Evolutionary conservation across 1,140 invertebrate species (phyloP), one percentile per base, ranked within the genome.

Genomic region (Wasmannia auropunctata): DNA sequence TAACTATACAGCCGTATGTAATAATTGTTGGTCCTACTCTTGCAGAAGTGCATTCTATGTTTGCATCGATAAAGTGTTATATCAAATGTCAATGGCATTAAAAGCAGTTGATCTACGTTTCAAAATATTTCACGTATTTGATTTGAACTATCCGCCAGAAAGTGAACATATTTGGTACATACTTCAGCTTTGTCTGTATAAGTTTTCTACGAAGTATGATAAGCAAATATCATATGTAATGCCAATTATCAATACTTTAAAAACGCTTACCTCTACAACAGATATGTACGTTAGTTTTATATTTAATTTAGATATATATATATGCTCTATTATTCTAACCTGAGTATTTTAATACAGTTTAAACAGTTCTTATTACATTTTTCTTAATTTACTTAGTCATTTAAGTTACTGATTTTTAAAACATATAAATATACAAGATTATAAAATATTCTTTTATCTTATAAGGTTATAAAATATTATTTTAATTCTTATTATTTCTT

Each of bases 211-310:
- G 22, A 72, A 51, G 16, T 72, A 51, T 51, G 46, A 72, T 31
- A 72, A 72, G 28, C 28, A 72, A 72, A 72, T 72, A 8, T 54
- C 69, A 1, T 72, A 72, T 22, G 28, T 72, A 54, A 72, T 54
- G 69, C 28, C 46, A 54, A 22, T 34, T 72, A 72, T 72, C 6
- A 72, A 72, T n/a, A 6, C 10, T 54, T 14, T 72, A 2, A 49
- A 49, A 16, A 16, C 14, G 11, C 3, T 49, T 49, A 16, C 3
- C 2, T 49, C 46, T 49, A 49, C 46, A 3, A 49, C 16, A 3
- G 14, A 19, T 49, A 40, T 40, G 37, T 40, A 40, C n/a, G n/a
- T n/a, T n/a, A 40, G 37, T 40, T 40, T 40, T 7, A 40, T 40
- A 40, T 40, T 40, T 40, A n/a, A n/a, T 40, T 0, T 40, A 2